Conservation (phyloP, 2,888 invertebrate genomes). For the Synergus itoensis region DNA sequence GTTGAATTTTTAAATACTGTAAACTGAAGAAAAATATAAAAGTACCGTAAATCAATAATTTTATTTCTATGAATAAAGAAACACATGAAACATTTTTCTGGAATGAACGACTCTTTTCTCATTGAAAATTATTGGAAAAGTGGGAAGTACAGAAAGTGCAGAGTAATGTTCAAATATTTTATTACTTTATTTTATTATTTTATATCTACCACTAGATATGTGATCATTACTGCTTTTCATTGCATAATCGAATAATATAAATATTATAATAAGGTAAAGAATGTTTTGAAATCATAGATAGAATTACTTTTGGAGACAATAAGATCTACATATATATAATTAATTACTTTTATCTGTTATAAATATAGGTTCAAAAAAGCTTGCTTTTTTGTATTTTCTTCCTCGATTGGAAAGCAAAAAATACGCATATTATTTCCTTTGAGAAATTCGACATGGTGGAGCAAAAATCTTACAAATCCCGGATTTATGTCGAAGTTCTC, state of each 20-base stretch:
- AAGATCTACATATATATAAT: too few species aligned
- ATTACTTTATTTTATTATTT: too few species aligned
- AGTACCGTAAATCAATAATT: too few species aligned
- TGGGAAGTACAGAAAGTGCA: neutral
- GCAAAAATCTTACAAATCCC: neutral
- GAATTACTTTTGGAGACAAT: neutral
- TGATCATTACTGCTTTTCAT: too few species aligned
- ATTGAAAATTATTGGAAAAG: neutral
- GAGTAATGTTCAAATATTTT: neutral
- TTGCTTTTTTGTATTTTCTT: neutral
- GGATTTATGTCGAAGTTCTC: neutral
- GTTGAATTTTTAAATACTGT: too few species aligned
- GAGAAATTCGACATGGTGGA: neutral
- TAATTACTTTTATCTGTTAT: too few species aligned
- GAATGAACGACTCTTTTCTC: too few species aligned
- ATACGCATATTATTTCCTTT: neutral
- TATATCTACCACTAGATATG: too few species aligned
- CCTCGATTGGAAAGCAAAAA: neutral
- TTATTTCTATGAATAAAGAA: too few species aligned
- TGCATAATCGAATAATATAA: neutral
- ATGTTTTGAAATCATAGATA: neutral
- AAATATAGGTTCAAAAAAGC: too few species aligned
- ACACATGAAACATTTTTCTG: too few species aligned
- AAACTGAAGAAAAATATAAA: too few species aligned
- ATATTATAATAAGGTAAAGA: neutral